A percentile compares a stretch with the other conserved stretches of the same genome.
These are phyloP conservation scores for Ectemnius continuus DNA, from an alignment of 2,888 invertebrate genomes.

Conservation along the genomic window DNA sequence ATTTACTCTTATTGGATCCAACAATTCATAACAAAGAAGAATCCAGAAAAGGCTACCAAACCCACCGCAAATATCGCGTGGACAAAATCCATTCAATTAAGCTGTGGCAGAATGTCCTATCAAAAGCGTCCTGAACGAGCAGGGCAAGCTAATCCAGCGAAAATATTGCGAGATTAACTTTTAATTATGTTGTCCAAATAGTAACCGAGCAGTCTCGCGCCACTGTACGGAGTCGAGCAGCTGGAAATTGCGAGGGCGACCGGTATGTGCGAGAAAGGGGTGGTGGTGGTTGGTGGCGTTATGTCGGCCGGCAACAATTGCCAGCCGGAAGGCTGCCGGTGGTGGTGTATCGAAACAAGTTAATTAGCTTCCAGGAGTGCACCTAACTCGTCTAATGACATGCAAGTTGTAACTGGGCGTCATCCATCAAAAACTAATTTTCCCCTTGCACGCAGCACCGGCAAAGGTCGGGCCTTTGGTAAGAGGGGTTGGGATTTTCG, in stretches of 20 bases:
- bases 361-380: conserved; percentile 47
- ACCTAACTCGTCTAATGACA: conserved; percentile 48
- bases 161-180: conserved; percentile 35
- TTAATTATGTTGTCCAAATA: conserved; percentile 43
- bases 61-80: neutral
- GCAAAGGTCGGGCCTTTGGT: too few relatives aligned
- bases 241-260: too few relatives aligned
- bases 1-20: too few relatives aligned
- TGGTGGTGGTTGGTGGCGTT: too few relatives aligned
- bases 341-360: conserved; percentile 50
- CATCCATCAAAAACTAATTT: conserved; percentile 39
- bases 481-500: too few relatives aligned
- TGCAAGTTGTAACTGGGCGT: conserved; percentile 31
- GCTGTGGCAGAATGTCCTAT: neutral
- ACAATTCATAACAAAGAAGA: too few relatives aligned
- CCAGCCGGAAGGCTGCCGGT: conserved; percentile 27
- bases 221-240: too few relatives aligned
- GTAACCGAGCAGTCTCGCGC: conserved; percentile 11
- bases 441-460: neutral
- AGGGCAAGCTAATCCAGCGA: conserved; percentile 14
- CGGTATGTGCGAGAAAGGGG: too few relatives aligned
- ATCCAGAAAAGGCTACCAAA: too few relatives aligned
- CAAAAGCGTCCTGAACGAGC: too few relatives aligned
- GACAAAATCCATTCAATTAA: neutral
- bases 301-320: conserved; percentile 28